Percentiles rank a stretch among this genome's conserved stretches.
These are phyloP conservation scores for Machimus rusticus DNA, from an alignment of 2,888 invertebrate species.

Conservation along the genomic window DNA sequence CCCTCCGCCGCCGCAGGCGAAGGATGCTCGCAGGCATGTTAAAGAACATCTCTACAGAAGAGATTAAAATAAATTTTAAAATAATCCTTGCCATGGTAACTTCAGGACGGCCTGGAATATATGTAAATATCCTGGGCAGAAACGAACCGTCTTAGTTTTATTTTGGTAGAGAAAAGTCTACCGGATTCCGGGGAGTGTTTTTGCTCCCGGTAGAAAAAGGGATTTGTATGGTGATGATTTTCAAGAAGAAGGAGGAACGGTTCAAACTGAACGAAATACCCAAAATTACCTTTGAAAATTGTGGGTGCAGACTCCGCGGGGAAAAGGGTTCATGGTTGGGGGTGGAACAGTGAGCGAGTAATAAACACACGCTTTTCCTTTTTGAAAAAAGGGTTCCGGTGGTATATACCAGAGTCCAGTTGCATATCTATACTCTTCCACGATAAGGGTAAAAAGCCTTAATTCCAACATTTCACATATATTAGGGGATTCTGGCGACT, in stretches of 20 bases:
- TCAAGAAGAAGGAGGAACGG: slow-evolving; percentile 9
- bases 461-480: slow-evolving; percentile 44
- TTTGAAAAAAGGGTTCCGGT: slow-evolving; percentile 16
- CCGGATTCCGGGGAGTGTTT: background rate
- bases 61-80: slow-evolving; percentile 49
- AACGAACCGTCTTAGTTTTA: slow-evolving; percentile 6
- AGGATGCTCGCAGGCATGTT: slow-evolving; percentile 39
- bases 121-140: slow-evolving; percentile 22
- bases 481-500: slow-evolving; percentile 42
- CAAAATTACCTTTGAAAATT: slow-evolving; percentile 46
- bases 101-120: slow-evolving; percentile 25
- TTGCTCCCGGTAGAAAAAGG: background rate
- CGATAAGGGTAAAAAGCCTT: slow-evolving; percentile 46
- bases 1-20: background rate
- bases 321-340: background rate
- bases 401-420: slow-evolving; percentile 4
- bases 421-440: slow-evolving; percentile 17
- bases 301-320: background rate
- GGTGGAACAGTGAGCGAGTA: background rate
- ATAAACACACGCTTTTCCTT: slow-evolving; percentile 45
- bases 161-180: background rate
- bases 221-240: slow-evolving; percentile 12
- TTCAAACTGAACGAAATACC: slow-evolving; percentile 32
- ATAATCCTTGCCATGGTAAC: slow-evolving; percentile 48
- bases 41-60: slow-evolving; percentile 46